Percentiles rank a stretch among this genome's conserved stretches.
Conservation (phyloP, 2,797 vertebrate species). For the Rhinoraja longicauda region DNA sequence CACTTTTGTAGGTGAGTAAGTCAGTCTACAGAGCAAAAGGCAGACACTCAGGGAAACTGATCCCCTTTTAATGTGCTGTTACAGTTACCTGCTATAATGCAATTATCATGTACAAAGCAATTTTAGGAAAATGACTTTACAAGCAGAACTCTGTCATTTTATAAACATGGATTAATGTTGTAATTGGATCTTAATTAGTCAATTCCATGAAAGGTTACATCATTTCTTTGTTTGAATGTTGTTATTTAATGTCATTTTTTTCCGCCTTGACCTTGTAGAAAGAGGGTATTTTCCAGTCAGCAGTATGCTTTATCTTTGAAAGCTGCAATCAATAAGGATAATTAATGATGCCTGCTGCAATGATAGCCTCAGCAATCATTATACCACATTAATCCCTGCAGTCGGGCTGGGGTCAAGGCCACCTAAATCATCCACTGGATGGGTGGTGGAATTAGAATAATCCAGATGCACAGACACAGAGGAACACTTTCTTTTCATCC, state of each 20-base stretch:
- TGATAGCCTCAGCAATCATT: constrained; percentile 99
- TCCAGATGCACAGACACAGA: constrained; percentile 79
- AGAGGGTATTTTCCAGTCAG: constrained; percentile 98
- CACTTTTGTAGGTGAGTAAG: constrained; percentile 48
- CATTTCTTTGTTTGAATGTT: constrained; percentile 78
- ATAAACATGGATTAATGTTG: constrained; percentile 53
- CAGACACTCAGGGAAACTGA: constrained; percentile 49
- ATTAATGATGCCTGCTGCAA: constrained; percentile 99
- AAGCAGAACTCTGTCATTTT: constrained; percentile 54
- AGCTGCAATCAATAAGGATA: constrained; percentile 99
- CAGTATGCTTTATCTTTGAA: constrained; percentile 99
- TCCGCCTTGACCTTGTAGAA: constrained; percentile 93
- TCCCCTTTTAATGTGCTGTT: constrained; percentile 47
- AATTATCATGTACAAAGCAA: constrained; percentile 52
- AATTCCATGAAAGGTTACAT: constrained; percentile 64
- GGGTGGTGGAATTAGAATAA: constrained; percentile 97
- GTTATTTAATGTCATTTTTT: constrained; percentile 76
- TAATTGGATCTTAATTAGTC: constrained; percentile 72
- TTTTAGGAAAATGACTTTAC: constrained; percentile 56
- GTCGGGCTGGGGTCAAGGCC: constrained; percentile 96
- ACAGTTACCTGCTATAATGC: constrained; percentile 52
- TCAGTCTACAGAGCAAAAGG: constrained; percentile 45
- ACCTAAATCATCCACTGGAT: constrained; percentile 85
- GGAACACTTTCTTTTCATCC: constrained; percentile 53
- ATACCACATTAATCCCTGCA: constrained; percentile 95